Evolutionary conservation across 2,888 invertebrate genomes (phyloP), one percentile per base, ranked within the genome.

Genomic region (Drosophila mimetica): DNA sequence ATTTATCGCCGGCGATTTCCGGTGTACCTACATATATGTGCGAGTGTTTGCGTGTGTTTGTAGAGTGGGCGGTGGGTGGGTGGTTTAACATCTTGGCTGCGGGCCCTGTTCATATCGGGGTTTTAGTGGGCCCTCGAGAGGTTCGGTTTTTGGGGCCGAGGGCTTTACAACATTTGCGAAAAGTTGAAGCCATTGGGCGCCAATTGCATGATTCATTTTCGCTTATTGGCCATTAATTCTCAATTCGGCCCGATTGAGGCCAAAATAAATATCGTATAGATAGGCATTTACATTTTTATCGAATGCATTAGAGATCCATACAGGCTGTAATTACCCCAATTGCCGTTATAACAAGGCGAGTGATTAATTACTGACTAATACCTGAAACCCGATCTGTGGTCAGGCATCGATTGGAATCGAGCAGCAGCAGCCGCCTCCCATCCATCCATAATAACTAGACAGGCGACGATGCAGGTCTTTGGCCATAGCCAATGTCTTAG

Each of bases 81-180:
- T 51, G 51, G 47, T 28, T 59, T 47, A 57, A 47, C 25, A 47
- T 65, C 71, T 69, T 72, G 69, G 73, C 76, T 71, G 54, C 64
- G 72, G 76, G 70, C 73, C 74, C 71, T 76, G 79, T 78, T 81
- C 77, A 77, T 83, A 83, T 85, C 71, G 81, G 51, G 79, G 76
- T 76, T 86, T 81, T 84, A 83, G 87, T 86, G 82, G 74, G 57
- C 84, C 81, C 84, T 53, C 53, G 82, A 80, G 82, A 76, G 58
- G 64, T 54, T 36, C 39, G 51, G 44, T 13, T 32, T 59, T 47
- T 58, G 44, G 46, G 53, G 36, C 50, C 46, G 44, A 44, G 39
- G 51, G 47, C 72, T 69, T 57, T 69, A 55, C 54, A 44, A 50
- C 54, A 61, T 65, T 73, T 65, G 65, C 76, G 60, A 66, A 73